Conservation (phyloP, 2,888 invertebrate species). For the Cosmopolites sordidus region DNA sequence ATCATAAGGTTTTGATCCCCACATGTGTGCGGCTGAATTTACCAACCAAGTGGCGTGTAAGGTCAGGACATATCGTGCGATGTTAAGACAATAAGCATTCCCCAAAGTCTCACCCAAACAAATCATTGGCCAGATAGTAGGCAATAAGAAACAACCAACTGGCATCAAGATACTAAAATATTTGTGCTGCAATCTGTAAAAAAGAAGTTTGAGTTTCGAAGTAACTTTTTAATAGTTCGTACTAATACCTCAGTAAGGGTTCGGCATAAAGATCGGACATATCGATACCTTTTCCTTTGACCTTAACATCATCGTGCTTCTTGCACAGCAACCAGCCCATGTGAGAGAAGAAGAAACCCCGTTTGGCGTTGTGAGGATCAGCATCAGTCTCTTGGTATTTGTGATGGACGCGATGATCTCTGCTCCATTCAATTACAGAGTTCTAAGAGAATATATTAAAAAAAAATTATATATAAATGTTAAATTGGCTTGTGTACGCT, state of each 20-base stretch:
- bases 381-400: conserved; percentile 91
- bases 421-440: conserved; percentile 71
- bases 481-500: too few relatives aligned
- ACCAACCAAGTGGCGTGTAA: conserved; percentile 85
- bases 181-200: conserved; percentile 60
- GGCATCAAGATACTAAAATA: conserved; percentile 72
- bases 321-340: conserved; percentile 89
- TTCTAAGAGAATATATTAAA: conserved; percentile 53
- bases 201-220: not conserved
- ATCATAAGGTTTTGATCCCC: conserved; percentile 73
- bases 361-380: conserved; percentile 85
- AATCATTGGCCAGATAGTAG: conserved; percentile 68
- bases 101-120: conserved; percentile 68
- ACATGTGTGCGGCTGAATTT: conserved; percentile 83
- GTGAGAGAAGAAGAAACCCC: conserved; percentile 95
- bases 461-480: too few relatives aligned
- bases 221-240: not conserved
- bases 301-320: conserved; percentile 86
- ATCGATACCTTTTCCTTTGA: conserved; percentile 81
- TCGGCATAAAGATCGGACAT: conserved; percentile 78
- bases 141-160: conserved; percentile 68
- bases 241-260: conserved; percentile 58
- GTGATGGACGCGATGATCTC: conserved; percentile 83
- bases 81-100: conserved; percentile 64
- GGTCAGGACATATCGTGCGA: conserved; percentile 71